Base-by-base conservation (phyloP, 2,888 invertebrate genomes). In the Synergus gifuensis region DNA sequence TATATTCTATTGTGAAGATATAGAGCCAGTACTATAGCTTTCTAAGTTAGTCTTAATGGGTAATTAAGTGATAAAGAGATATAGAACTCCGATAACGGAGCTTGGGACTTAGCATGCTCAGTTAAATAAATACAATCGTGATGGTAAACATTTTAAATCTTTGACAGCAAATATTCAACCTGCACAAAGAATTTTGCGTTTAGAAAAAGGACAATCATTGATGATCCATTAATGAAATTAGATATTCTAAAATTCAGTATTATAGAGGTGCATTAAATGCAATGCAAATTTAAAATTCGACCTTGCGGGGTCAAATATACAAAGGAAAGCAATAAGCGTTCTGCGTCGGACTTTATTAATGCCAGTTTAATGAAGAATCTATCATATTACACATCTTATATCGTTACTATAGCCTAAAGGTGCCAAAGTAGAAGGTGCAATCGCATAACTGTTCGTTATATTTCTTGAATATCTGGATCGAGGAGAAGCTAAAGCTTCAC, bases 41-140 rank as follows among this genome's bases (percentile, higher is more conserved):
- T 79, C 78, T 69, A 76, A 40, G 73, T 78, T 82, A 82, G 76
- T 46, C 62, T 80, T 73, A 62, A 79, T 81, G 79, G 76, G 79
- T 82, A 81, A 67, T 77, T 78, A 81, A 80, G 81, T 63, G 40
- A 79, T 86, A 85, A 86, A 82, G 82, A 85, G 81, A 76, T 86
- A 84, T 87, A 89, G 87, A 88, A 90, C 91, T 91, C 91, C 91
- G 89, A 85, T 87, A 81, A 89, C 88, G 92, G 92, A 92, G 91
- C 92, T 92, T 92, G 92, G 92, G 92, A 92, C 92, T 92, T 92
- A 92, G 92, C 92, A 92, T 91, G 92, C 92, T 92, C 92, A 92
- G 92, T 92, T 90, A 89, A 90, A 89, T 89, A 88, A 89, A 85
- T 84, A 86, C 84, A 88, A 90, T 90, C 91, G 91, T 91, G 89